A percentile compares a stretch with the other conserved stretches of the same genome.
Conservation (phyloP, 2,888 invertebrate species). For the Parochlus steinenii region DNA sequence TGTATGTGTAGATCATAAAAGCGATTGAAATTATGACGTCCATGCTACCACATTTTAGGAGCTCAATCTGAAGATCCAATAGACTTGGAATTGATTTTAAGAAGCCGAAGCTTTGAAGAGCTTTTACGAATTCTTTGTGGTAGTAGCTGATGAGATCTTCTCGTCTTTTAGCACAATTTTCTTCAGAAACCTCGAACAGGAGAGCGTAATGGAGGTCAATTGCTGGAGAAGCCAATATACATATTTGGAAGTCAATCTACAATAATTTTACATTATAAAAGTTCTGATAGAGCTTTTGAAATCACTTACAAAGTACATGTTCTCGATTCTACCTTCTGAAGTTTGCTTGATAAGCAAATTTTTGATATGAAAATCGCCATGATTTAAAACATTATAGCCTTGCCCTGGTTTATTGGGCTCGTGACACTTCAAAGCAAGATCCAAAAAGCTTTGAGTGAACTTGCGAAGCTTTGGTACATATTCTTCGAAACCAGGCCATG, state of each 20-base stretch:
- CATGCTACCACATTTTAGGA: neutral
- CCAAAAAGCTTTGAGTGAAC: neutral
- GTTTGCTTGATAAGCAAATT: neutral
- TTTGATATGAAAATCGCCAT: constrained; percentile 6
- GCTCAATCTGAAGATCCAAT: neutral
- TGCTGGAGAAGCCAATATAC: neutral
- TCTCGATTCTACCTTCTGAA: neutral
- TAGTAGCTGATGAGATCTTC: constrained; percentile 3
- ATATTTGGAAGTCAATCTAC: constrained; percentile 12
- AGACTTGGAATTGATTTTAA: neutral
- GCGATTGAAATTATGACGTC: constrained; percentile 1
- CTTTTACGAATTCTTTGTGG: neutral
- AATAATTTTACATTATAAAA: too few species aligned
- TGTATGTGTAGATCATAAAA: neutral
- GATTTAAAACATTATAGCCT: constrained; percentile 5
- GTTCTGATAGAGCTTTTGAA: too few species aligned
- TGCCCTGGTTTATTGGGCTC: neutral
- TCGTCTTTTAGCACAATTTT: neutral
- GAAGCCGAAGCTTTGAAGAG: neutral
- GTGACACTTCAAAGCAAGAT: neutral
- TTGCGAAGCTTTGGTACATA: neutral
- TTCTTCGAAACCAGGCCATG: constrained; percentile 1
- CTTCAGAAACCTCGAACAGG: neutral
- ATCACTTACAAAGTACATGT: constrained; percentile 15
- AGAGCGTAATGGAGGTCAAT: constrained; percentile 1